These are phyloP conservation scores for Cottoperca gobio DNA, from an alignment of 2,797 vertebrate genomes.

Conservation along the genomic window DNA sequence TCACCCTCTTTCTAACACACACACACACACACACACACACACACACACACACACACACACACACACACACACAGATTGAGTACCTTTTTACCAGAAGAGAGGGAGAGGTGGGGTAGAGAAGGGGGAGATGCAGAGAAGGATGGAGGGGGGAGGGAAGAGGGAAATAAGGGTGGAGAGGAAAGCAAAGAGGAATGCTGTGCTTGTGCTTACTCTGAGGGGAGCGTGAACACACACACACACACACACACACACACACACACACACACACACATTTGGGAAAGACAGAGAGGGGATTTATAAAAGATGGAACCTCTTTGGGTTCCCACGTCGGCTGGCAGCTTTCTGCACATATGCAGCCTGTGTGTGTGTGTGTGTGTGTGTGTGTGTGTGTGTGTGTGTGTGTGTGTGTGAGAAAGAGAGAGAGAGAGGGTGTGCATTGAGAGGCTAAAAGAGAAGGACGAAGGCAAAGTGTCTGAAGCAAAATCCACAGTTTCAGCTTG, in stretches of 20 bases:
- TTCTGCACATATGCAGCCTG: conserved; percentile 64
- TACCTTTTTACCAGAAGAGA: conserved; percentile 59
- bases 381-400: neutral
- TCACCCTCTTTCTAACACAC: conserved; percentile 40
- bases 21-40: conserved; percentile 41
- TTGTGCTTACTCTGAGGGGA: conserved; percentile 62
- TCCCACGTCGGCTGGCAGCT: conserved; percentile 73
- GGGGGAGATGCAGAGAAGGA: conserved; percentile 41
- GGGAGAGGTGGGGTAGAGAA: conserved; percentile 38
- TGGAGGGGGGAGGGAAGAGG: conserved; percentile 27
- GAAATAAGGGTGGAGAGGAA: conserved; percentile 58
- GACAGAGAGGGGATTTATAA: conserved; percentile 77
- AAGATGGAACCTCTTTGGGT: conserved; percentile 71
- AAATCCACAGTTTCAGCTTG: conserved; percentile 37
- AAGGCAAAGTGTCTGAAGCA: conserved; percentile 29
- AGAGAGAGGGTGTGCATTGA: conserved; percentile 11
- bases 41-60: conserved; percentile 39
- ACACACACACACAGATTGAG: conserved; percentile 41
- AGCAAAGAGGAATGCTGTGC: conserved; percentile 74
- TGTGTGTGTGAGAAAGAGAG: neutral
- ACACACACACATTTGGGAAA: conserved; percentile 53
- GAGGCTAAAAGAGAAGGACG: conserved; percentile 14
- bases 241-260: conserved; percentile 41
- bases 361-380: conserved; percentile 23
- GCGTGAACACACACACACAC: conserved; percentile 43